Conservation (phyloP, 1,140 invertebrate species). For the Pseudomyrmex concolor region DNA sequence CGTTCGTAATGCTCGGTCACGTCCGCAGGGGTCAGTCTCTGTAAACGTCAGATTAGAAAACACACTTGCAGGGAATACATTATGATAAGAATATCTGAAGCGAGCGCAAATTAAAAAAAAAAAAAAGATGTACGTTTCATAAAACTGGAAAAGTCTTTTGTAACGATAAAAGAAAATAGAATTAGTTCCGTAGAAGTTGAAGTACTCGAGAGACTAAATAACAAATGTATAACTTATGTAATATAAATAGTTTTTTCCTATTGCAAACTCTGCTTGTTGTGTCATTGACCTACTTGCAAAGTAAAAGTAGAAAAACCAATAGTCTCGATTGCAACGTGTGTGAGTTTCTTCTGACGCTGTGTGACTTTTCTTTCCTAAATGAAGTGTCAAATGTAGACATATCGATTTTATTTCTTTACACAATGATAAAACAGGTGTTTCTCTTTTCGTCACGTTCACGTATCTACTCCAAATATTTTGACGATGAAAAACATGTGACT, state of each 20-base stretch:
- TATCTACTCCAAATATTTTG: too few species aligned
- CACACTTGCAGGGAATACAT: background rate
- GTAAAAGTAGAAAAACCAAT: constrained; percentile 34
- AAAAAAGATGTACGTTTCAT: too few species aligned
- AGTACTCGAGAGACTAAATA: background rate
- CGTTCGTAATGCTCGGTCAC: constrained; percentile 7
- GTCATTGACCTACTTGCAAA: constrained; percentile 26
- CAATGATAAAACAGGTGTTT: too few species aligned
- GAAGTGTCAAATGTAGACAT: too few species aligned
- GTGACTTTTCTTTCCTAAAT: background rate
- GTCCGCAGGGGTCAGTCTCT: constrained; percentile 4
- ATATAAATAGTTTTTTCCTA: background rate
- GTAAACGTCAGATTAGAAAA: background rate
- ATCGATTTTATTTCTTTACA: too few species aligned
- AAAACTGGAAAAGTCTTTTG: too few species aligned
- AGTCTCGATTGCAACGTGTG: background rate
- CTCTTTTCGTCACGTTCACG: too few species aligned
- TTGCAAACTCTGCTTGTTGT: background rate
- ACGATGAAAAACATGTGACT: too few species aligned
- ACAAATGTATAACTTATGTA: background rate
- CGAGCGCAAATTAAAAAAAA: too few species aligned
- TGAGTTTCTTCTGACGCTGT: background rate
- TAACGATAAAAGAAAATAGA: too few species aligned
- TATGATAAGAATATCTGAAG: too few species aligned
- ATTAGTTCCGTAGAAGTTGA: too few species aligned